Base-by-base conservation (phyloP, 2,888 invertebrate genomes). In the Eilema caniola region DNA sequence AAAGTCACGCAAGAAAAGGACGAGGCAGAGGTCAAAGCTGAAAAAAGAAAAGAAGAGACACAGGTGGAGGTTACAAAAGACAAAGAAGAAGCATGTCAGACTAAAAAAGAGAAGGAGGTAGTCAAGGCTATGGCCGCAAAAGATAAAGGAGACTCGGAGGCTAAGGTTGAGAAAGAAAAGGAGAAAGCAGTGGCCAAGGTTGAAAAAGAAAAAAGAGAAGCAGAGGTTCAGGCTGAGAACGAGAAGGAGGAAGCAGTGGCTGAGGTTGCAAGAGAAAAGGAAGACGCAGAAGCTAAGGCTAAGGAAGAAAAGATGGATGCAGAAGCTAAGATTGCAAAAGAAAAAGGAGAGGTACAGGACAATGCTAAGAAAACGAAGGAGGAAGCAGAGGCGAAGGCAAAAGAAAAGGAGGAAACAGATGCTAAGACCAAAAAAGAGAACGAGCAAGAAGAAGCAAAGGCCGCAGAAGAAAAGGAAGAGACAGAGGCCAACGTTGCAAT, bases 71-170 rank as follows among this genome's bases (percentile, higher is more conserved):
- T 68, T 63, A 71, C 71, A 57, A 74, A 70, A 25, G 37, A 78
- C 56, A 68, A 64, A 12, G 69, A 80, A 69, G 69, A 67, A 31
- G 56, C 59, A 16, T n/a, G n/a, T n/a, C n/a, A n/a, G n/a, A n/a
- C n/a, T n/a, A n/a, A n/a, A n/a, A n/a, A n/a, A n/a, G n/a, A n/a
- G n/a, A n/a, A n/a, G n/a, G n/a, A n/a, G n/a, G n/a, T n/a, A n/a
- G n/a, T n/a, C n/a, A 62, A 69, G 12, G n/a, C 67, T 16, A 56
- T 64, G 11, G 47, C 67, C 62, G 71, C 71, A 53, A 73, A 70
- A 78, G 66, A 79, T 76, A 67, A 78, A 71, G 57, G 20, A 66
- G 66, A 47, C 28, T 41, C 0, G 25, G 53, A 71, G 1, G 63
- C 71, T 41, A 75, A 70, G 5, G 37, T 53, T 28, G 8, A 25